These are phyloP conservation scores for Psittacula derbiana DNA, from an alignment of 2,797 vertebrate genomes.

Conservation along the genomic window DNA sequence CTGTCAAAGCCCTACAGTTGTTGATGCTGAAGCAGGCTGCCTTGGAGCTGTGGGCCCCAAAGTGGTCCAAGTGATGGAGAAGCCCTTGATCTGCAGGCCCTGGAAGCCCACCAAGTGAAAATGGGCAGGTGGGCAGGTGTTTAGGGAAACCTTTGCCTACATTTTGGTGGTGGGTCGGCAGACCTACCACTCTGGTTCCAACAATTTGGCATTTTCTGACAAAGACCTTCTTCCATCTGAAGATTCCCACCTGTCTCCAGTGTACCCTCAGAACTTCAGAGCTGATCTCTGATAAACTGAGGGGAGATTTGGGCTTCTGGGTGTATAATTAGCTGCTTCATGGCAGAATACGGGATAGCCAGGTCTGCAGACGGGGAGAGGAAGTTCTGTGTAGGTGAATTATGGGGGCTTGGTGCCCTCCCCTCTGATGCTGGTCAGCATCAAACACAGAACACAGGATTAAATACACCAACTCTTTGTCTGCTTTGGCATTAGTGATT, in stretches of 20 bases:
- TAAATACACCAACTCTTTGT: neutral
- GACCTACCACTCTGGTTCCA: neutral
- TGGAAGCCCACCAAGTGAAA: neutral
- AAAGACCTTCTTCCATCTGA: neutral
- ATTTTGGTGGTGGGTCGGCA: neutral
- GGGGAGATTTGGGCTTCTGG: neutral
- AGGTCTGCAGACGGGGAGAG: neutral
- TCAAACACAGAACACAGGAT: neutral
- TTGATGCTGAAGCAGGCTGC: neutral
- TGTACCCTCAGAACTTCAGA: neutral
- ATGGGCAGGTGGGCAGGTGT: rapidly evolving
- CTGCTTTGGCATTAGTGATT: neutral
- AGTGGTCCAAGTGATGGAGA: neutral
- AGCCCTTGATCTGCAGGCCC: neutral
- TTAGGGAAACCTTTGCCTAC: neutral
- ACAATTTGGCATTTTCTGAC: neutral
- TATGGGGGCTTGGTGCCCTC: neutral
- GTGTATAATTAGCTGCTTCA: neutral
- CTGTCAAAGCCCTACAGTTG: neutral
- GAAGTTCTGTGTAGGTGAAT: neutral
- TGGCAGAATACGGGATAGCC: neutral
- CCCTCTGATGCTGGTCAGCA: neutral
- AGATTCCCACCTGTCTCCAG: neutral
- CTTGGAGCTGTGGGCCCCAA: neutral
- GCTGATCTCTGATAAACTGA: neutral